Percentiles rank a stretch among this genome's conserved stretches.
Conservation (phyloP, 92 coral and sea anemone genomes). For the Heteractis magnifica region DNA sequence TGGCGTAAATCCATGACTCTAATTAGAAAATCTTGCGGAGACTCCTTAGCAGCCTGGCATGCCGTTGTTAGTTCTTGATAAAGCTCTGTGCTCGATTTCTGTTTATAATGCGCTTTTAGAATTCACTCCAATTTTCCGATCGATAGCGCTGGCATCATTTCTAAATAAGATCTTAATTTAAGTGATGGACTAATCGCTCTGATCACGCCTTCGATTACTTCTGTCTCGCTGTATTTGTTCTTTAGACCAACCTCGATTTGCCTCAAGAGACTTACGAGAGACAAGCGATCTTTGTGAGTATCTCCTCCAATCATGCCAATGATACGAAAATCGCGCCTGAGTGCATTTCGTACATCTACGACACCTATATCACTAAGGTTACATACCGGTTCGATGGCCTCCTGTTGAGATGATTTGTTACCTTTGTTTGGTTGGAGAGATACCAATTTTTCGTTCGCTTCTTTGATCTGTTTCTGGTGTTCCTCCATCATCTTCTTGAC, state of each 20-base stretch:
- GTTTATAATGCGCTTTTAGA: conserved; percentile 44
- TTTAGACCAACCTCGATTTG: conserved; percentile 54
- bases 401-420: background rate
- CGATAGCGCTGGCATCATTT: conserved; percentile 45
- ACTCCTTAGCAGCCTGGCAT: conserved; percentile 45
- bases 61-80: conserved; percentile 51
- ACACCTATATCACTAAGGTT: conserved; percentile 3
- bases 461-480: background rate
- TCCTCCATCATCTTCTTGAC: background rate
- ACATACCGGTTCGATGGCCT: background rate
- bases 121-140: conserved; percentile 44
- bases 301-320: background rate
- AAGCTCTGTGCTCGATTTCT: conserved; percentile 58
- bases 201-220: conserved; percentile 56
- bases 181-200: conserved; percentile 46
- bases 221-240: conserved; percentile 44
- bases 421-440: background rate
- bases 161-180: conserved; percentile 47
- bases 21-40: conserved; percentile 51
- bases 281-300: conserved; percentile 40
- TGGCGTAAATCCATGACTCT: conserved; percentile 40
- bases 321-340: conserved; percentile 43
- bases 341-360: background rate
- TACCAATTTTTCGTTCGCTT: background rate
- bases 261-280: conserved; percentile 38